phyloP scores from a whole-genome alignment of 2,797 vertebrate species.

The Hippocampus kuda region DNA sequence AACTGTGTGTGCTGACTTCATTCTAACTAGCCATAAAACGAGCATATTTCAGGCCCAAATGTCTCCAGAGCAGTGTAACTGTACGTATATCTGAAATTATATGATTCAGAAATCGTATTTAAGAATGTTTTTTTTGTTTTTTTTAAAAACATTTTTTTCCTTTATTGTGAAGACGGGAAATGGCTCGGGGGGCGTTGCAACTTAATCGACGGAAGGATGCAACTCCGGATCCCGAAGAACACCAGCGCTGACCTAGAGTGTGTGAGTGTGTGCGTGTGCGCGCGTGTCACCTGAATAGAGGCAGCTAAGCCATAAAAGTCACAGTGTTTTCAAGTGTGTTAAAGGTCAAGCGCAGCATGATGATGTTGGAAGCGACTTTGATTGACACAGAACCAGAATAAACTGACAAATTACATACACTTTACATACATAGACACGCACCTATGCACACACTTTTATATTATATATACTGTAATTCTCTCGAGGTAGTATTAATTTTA shows the following conservation, averaged over 20 bases:
- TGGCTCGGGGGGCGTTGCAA: background rate
- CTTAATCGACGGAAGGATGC: conserved; percentile 14
- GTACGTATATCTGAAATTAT: background rate
- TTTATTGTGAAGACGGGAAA: conserved; percentile 43
- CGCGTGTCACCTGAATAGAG: background rate
- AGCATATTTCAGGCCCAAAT: background rate
- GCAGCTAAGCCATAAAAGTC: conserved; percentile 10
- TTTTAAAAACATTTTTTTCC: background rate
- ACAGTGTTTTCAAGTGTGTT: background rate
- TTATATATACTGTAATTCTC: no score
- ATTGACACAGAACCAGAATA: background rate
- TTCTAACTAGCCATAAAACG: background rate
- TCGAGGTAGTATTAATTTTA: no score
- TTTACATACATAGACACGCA: no score
- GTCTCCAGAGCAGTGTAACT: background rate
- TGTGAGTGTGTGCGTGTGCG: background rate
- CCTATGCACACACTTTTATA: no score
- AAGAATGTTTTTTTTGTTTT: background rate
- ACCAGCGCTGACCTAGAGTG: background rate
- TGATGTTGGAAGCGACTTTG: conserved; percentile 14
- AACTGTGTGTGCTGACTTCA: background rate
- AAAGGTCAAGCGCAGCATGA: conserved; percentile 12
- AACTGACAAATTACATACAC: no score
- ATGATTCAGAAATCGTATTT: background rate
- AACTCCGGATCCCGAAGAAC: conserved; percentile 16